Evolutionary conservation across 2,113 vertebrate genomes (phyloP).

Genomic region (Oncorhynchus tshawytscha): DNA sequence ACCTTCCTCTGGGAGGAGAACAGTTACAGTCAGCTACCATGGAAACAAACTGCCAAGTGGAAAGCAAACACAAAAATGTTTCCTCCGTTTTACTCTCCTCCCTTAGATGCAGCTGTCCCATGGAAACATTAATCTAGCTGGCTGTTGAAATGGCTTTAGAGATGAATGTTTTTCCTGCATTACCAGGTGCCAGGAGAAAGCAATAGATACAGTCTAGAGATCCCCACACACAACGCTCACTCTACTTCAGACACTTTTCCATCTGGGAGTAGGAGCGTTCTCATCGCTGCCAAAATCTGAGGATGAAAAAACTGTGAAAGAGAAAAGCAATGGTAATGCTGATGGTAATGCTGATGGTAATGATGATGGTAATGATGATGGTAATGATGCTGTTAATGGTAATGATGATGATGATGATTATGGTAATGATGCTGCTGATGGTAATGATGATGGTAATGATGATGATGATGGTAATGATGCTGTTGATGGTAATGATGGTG

Average conservation of each 20-base stretch:
- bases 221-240: constrained; percentile 23
- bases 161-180: constrained; percentile 69
- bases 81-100: constrained; percentile 26
- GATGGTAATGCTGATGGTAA: neutral
- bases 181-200: constrained; percentile 54
- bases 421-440: too few species aligned
- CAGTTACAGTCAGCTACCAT: constrained; percentile 16
- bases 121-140: constrained; percentile 64
- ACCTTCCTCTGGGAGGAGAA: too few species aligned
- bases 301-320: neutral
- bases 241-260: neutral
- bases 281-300: constrained; percentile 31
- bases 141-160: constrained; percentile 60
- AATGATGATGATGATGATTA: too few species aligned
- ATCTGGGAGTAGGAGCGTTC: constrained; percentile 36
- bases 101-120: constrained; percentile 57
- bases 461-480: accelerated
- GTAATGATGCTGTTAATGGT: neutral
- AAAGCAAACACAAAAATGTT: constrained; percentile 44
- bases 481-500: too few species aligned
- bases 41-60: constrained; percentile 44
- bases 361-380: neutral
- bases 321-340: neutral
- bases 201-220: constrained; percentile 52
- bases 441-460: too few species aligned